Conservation (phyloP, 2,888 invertebrate genomes). For the Flabesymbios commensalis region DNA sequence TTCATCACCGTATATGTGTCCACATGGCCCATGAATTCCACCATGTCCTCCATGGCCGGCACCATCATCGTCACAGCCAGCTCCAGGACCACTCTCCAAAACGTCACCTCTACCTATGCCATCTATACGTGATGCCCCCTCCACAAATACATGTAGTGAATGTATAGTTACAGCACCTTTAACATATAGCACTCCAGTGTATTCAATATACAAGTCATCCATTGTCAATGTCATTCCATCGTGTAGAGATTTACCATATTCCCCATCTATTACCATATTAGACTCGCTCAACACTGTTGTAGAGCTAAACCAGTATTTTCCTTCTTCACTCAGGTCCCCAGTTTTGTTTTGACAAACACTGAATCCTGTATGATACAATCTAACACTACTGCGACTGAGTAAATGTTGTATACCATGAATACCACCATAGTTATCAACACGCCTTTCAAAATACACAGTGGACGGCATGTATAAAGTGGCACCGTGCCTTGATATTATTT, state of each 20-base stretch:
- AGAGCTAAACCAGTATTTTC: not conserved
- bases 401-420: no score
- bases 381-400: no score
- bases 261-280: no score
- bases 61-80: slow-evolving; percentile 6
- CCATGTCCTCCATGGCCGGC: slow-evolving; percentile 7
- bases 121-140: not conserved
- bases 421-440: no score
- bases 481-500: no score
- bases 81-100: not conserved
- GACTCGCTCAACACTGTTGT: not conserved
- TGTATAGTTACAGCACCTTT: not conserved
- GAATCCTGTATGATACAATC: no score
- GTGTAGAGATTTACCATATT: not conserved
- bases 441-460: no score
- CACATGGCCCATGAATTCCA: not conserved
- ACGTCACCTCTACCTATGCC: no score
- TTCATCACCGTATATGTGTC: slow-evolving; percentile 14
- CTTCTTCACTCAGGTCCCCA: not conserved
- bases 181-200: not conserved
- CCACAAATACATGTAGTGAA: not conserved
- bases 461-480: no score
- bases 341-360: no score
- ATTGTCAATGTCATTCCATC: not conserved
- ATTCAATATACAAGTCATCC: not conserved